Conservation (phyloP, 2,113 vertebrate genomes). For the Sinosuthora webbiana region DNA sequence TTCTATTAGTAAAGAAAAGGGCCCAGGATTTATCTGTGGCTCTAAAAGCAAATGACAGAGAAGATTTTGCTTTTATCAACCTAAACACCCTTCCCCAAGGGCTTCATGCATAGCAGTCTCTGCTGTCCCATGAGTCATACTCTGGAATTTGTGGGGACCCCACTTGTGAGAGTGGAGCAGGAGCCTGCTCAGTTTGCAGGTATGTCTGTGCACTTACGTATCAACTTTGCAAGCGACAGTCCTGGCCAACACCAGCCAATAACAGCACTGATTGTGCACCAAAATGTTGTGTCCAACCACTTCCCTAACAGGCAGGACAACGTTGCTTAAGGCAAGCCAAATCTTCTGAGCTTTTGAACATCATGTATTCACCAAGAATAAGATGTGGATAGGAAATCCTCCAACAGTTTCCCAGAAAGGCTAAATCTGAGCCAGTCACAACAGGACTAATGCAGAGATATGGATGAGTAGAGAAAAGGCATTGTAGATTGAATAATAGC, state of each 20-base stretch:
- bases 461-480: not conserved
- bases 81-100: not conserved
- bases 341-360: not conserved
- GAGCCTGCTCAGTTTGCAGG: not conserved
- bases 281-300: not conserved
- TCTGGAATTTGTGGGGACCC: fast-evolving
- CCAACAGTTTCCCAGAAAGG: not conserved
- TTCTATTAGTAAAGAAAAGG: not conserved
- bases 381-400: not conserved
- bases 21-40: not conserved
- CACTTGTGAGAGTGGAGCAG: not conserved
- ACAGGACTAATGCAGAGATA: not conserved
- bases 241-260: not conserved
- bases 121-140: not conserved
- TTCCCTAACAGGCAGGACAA: not conserved
- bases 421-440: not conserved
- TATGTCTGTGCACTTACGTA: not conserved
- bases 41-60: not conserved
- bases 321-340: not conserved
- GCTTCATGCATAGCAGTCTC: not conserved
- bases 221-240: fast-evolving
- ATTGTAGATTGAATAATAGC: not conserved
- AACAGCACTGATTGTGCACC: fast-evolving
- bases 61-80: not conserved
- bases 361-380: not conserved